Percentiles rank a stretch among this genome's conserved stretches.
phyloP scores from a whole-genome alignment of 2,888 invertebrate genomes.

The Germaria angustata region DNA sequence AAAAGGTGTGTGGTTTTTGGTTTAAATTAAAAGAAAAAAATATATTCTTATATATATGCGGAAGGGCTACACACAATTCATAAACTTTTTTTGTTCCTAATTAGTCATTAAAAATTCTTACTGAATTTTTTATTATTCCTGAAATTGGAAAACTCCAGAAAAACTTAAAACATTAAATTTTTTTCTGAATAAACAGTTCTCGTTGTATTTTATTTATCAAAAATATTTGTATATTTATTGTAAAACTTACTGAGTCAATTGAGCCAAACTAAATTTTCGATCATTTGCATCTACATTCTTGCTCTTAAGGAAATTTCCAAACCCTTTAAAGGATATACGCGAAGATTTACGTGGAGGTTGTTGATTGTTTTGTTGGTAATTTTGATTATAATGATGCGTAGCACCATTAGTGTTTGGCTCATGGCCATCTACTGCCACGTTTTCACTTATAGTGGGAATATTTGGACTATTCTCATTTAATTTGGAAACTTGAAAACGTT shows the following conservation, averaged over 20 bases:
- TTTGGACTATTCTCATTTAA: constrained; percentile 70
- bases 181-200: not conserved
- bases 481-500: constrained; percentile 76
- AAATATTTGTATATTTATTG: too few relatives aligned
- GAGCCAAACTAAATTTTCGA: constrained; percentile 79
- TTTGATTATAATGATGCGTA: constrained; percentile 65
- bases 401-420: constrained; percentile 53
- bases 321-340: constrained; percentile 75
- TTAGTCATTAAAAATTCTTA: too few relatives aligned
- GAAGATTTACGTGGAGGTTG: constrained; percentile 72
- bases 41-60: not conserved
- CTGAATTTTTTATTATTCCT: too few relatives aligned
- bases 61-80: too few relatives aligned
- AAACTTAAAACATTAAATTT: not conserved
- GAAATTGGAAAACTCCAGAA: not conserved
- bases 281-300: constrained; percentile 69
- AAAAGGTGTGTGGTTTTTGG: not conserved
- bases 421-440: constrained; percentile 9
- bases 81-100: too few relatives aligned
- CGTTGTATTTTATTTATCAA: too few relatives aligned
- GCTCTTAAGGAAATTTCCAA: constrained; percentile 73
- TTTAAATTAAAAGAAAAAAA: not conserved
- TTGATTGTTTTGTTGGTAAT: not conserved
- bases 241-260: constrained; percentile 78
- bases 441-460: constrained; percentile 65